Conservation (phyloP, 2,888 invertebrate species). For the Tuberolachnus salignus region DNA sequence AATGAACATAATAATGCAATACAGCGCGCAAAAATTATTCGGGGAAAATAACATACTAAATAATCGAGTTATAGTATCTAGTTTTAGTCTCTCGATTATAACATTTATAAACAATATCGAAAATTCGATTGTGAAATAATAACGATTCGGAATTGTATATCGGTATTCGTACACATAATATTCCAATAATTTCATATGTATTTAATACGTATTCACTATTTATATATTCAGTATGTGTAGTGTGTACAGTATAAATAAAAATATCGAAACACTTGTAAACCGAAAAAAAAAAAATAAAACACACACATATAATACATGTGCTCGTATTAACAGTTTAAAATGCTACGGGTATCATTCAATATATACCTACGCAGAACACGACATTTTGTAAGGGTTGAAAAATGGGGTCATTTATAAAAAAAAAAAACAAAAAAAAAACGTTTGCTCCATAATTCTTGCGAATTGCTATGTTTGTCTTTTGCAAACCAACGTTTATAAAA, state of each 20-base stretch:
- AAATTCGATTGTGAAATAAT: background rate
- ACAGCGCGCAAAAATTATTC: too few relatives aligned
- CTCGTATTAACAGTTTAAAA: constrained; percentile 27
- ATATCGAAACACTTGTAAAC: constrained; percentile 5
- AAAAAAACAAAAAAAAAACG: constrained; percentile 7
- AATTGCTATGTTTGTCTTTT: constrained; percentile 27
- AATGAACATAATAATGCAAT: background rate
- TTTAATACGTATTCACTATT: too few relatives aligned
- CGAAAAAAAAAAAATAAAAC: too few relatives aligned
- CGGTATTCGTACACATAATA: background rate
- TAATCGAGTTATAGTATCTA: too few relatives aligned
- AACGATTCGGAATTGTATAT: background rate
- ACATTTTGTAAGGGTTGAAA: constrained; percentile 30
- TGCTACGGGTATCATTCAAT: constrained; percentile 12
- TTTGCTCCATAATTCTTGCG: constrained; percentile 26
- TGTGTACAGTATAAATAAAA: constrained; percentile 14
- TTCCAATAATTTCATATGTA: background rate
- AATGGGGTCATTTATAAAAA: constrained; percentile 6
- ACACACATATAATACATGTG: background rate
- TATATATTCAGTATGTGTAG: background rate
- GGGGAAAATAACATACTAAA: too few relatives aligned
- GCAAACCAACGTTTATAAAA: constrained; percentile 1
- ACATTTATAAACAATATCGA: too few relatives aligned
- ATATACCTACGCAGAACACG: background rate
- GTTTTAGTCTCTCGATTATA: too few relatives aligned